Evolutionary conservation across 2,113 vertebrate species (phyloP).

Genomic region (Lucifuga dentata): DNA sequence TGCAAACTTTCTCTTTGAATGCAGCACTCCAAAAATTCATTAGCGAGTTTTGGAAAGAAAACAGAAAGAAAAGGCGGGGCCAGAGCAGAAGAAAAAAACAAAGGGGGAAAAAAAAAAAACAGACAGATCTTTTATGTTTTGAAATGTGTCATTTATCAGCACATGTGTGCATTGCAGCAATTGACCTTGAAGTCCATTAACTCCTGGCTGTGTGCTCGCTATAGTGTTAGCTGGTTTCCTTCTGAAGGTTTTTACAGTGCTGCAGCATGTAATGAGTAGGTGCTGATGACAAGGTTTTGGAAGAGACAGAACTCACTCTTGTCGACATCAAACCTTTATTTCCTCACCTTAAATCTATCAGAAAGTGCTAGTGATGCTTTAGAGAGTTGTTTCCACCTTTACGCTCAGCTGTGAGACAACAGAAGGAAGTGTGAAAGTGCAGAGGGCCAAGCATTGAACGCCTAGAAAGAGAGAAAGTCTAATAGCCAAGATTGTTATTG

Average conservation of each 20-base stretch:
- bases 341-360: constrained; percentile 30
- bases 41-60: constrained; percentile 63
- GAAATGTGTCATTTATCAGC: constrained; percentile 60
- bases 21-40: constrained; percentile 77
- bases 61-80: constrained; percentile 32
- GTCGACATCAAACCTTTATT: constrained; percentile 36
- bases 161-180: constrained; percentile 50
- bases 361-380: constrained; percentile 44
- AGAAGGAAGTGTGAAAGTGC: constrained; percentile 46
- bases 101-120: constrained; percentile 32
- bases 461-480: constrained; percentile 10
- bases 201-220: constrained; percentile 57
- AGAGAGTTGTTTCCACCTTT: constrained; percentile 20
- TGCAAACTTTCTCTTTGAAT: constrained; percentile 36
- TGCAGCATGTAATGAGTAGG: constrained; percentile 63
- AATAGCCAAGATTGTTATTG: constrained; percentile 10
- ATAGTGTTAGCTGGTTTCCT: constrained; percentile 48
- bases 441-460: constrained; percentile 36
- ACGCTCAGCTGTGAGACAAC: constrained; percentile 19
- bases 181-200: constrained; percentile 64
- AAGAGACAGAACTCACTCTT: constrained; percentile 33
- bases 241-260: constrained; percentile 48
- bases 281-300: constrained; percentile 70
- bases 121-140: constrained; percentile 46
- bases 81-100: constrained; percentile 18